Evolutionary conservation across 2,113 vertebrate species (phyloP).

Genomic region (Marmota monax): DNA sequence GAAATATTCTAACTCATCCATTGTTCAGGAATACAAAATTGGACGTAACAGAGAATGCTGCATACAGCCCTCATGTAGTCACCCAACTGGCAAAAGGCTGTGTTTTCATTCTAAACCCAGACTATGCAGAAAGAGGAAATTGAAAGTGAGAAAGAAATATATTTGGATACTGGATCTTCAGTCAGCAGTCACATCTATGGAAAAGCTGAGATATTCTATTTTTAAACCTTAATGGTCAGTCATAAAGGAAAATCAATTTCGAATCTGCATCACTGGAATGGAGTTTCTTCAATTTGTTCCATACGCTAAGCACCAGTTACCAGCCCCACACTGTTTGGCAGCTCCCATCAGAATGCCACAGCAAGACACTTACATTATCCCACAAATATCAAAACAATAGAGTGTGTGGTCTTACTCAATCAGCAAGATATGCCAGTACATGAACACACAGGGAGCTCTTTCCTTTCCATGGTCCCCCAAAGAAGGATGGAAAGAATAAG

Average conservation of each 20-base stretch:
- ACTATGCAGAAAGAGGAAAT: conserved; percentile 18
- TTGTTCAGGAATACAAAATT: not conserved
- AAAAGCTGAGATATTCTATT: conserved; percentile 68
- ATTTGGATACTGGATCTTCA: conserved; percentile 21
- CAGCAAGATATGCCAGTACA: not conserved
- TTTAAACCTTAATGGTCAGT: conserved; percentile 52
- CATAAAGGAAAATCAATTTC: conserved; percentile 67
- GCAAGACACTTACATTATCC: conserved; percentile 9
- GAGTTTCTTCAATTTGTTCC: conserved; percentile 50
- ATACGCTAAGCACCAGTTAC: not conserved
- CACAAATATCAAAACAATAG: conserved; percentile 35
- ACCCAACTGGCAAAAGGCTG: not conserved
- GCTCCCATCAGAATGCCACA: conserved; percentile 24
- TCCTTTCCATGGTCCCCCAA: not conserved
- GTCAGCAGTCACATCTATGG: not conserved
- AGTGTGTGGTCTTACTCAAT: conserved; percentile 49
- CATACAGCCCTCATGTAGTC: not conserved
- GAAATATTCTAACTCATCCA: not conserved
- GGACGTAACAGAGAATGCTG: not conserved
- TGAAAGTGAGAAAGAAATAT: conserved; percentile 16
- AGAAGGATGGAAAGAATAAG: not conserved
- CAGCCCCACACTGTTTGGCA: conserved; percentile 20
- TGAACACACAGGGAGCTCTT: not conserved
- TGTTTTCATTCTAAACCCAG: conserved; percentile 13
- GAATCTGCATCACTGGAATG: conserved; percentile 8